Conservation (phyloP, 2,888 invertebrate genomes). For the Eurytoma adleriae region DNA sequence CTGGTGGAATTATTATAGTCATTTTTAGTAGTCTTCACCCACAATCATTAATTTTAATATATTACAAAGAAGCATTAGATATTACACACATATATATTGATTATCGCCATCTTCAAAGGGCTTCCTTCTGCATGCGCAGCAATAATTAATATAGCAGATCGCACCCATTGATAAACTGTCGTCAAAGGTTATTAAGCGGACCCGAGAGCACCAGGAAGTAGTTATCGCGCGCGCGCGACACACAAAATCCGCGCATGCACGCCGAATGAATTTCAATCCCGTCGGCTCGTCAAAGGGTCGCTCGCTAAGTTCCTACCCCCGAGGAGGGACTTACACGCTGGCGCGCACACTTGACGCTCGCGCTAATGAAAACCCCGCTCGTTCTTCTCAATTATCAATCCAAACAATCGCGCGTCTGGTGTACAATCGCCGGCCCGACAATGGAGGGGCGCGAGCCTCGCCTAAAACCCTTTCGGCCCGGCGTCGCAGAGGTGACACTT, state of each 20-base stretch:
- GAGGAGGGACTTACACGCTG: background rate
- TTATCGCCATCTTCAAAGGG: no score
- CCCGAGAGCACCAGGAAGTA: constrained; percentile 20
- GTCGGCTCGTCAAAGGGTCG: constrained; percentile 49
- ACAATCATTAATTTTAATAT: no score
- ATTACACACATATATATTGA: no score
- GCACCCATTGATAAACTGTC: constrained; percentile 20
- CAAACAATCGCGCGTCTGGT: constrained; percentile 49
- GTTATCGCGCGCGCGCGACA: constrained; percentile 27
- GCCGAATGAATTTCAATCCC: constrained; percentile 50
- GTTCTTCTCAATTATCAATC: constrained; percentile 54
- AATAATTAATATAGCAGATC: constrained; percentile 9
- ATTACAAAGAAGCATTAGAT: no score
- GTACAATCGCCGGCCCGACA: background rate
- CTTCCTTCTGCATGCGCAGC: no score
- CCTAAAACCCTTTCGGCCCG: constrained; percentile 11
- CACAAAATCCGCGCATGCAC: constrained; percentile 2
- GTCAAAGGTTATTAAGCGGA: constrained; percentile 39
- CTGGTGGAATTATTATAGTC: no score
- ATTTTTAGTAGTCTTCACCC: no score
- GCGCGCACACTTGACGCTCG: constrained; percentile 39
- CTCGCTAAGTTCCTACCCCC: background rate
- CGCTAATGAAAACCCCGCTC: constrained; percentile 54
- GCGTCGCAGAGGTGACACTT: constrained; percentile 51
- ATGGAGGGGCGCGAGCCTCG: background rate